Evolutionary conservation across 2,888 invertebrate species (phyloP), one percentile per base, ranked within the genome.

Genomic region (Incurvaria masculella): DNA sequence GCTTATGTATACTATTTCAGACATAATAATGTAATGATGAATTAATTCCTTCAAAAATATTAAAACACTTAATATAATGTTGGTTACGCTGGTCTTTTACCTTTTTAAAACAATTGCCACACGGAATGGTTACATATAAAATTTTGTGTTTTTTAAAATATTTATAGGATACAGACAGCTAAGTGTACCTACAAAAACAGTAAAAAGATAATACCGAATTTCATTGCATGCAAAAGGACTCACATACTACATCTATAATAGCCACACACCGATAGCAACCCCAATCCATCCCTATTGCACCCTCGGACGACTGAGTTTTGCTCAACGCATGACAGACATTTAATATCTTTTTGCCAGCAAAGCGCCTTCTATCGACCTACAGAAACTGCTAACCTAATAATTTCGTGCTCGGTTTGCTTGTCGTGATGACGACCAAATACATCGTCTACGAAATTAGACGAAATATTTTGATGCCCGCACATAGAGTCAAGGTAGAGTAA

Each of bases 371-470:
- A 78, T 78, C 78, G 78, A 78, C 76, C 78, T 75, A 72, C 68
- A 69, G 75, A 69, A 68, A 76, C 78, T 78, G 76, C 75, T 78
- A 78, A 78, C 76, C 78, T 63, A 78, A 78, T 78, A 78, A 78
- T 78, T 78, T 62, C 74, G 76, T 74, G 76, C 75, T 76, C 76
- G 72, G 69, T 73, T 72, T 74, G 68, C 72, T 75, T 70, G 72
- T 74, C 72, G 72, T 67, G 67, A 71, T 66, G 67, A 58, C 69
- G 69, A 73, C 69, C 72, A 72, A 75, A 76, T 78, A 76, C 78
- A 78, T 71, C 74, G 76, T 68, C 71, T 74, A 67, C 72, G 69
- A 74, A 33, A 33, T 33, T 33, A n/a, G 33, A 33, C 14, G 33
- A 33, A 33, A 33, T 8, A 33, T 33, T 33, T 33, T 33, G 14